Evolutionary conservation across 1,140 invertebrate genomes (phyloP), one percentile per base, ranked within the genome.

Genomic region (Marisa cornuarietis): DNA sequence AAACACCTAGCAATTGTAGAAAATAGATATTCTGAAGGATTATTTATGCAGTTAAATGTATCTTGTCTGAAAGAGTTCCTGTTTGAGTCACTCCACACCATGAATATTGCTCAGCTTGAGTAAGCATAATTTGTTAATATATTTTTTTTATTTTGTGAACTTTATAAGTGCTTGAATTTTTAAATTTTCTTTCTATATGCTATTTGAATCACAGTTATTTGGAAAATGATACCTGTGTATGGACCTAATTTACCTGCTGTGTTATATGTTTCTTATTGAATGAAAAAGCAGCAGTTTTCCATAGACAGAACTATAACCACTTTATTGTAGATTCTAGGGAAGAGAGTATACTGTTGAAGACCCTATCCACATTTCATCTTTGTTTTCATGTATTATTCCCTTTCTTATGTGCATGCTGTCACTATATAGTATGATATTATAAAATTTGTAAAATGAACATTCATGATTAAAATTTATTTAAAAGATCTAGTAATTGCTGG

Each of bases 31-130:
- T 58, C 54, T 58, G 54, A 14, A 8, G 4, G 54, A 58, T 58
- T 14, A 58, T 18, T 58, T 58, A 58, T 8, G 54, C 54, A 58
- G 11, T 58, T 58, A 58, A 42, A n/a, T 58, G 16, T 58, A 52
- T 11, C 54, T 74, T 58, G 5, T n/a, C 26, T 61, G 58, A n/a
- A n/a, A 75, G 73, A 75, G 18, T 75, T 75, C 61, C 20, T 75
- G 20, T 75, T 75, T 62, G 73, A 75, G 26, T 31, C 61, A 24
- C 49, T 73, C 22, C 31, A 63, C n/a, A 52, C 61, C 13, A 22
- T 65, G 7, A 79, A 65, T 79, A n/a, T 49, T 9, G 20, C 58
- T n/a, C 71, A 79, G 66, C 78, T 79, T 22, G 58, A 79, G 69
- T 63, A n/a, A 77, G 76, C 18, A 11, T n/a, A 10, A 10, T 72